Evolutionary conservation across 2,797 vertebrate species (phyloP).

Genomic region (Bradypodion ventrale): DNA sequence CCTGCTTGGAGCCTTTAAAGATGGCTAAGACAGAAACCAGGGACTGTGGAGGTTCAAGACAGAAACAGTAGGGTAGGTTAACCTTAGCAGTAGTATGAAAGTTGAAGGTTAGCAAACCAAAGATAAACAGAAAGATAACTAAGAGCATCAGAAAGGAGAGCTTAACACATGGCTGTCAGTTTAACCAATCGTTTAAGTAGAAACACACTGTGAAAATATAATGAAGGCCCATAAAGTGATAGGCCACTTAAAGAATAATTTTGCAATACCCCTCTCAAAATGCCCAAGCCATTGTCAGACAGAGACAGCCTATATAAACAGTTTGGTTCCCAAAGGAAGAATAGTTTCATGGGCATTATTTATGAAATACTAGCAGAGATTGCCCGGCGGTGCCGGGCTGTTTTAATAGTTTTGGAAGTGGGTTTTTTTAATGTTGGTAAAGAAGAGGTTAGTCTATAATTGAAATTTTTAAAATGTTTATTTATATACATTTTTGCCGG

Average conservation of each 20-base stretch:
- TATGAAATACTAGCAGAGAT: not conserved
- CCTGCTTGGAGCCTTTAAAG: slow-evolving; percentile 13
- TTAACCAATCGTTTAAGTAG: not conserved
- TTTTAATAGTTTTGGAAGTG: too few relatives aligned
- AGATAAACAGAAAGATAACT: slow-evolving; percentile 13
- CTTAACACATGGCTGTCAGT: not conserved
- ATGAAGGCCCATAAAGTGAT: not conserved
- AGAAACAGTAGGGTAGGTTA: not conserved
- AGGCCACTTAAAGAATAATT: slow-evolving; percentile 9
- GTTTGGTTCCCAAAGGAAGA: not conserved
- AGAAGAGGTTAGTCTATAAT: too few relatives aligned
- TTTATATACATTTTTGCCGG: too few relatives aligned
- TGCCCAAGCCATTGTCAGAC: not conserved
- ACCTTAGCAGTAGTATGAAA: slow-evolving; percentile 12
- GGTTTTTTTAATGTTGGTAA: too few relatives aligned
- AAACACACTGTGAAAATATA: not conserved
- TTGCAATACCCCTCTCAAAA: not conserved
- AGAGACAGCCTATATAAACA: not conserved
- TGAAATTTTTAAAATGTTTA: too few relatives aligned
- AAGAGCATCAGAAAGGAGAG: not conserved
- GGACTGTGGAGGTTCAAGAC: too few relatives aligned
- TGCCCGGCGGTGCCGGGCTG: too few relatives aligned
- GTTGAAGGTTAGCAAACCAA: not conserved
- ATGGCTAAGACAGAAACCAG: not conserved
- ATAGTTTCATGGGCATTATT: not conserved